A percentile compares a stretch with the other conserved stretches of the same genome.
These are phyloP conservation scores for Proteles cristata DNA, from an alignment of 2,113 vertebrate genomes.

Conservation along the genomic window DNA sequence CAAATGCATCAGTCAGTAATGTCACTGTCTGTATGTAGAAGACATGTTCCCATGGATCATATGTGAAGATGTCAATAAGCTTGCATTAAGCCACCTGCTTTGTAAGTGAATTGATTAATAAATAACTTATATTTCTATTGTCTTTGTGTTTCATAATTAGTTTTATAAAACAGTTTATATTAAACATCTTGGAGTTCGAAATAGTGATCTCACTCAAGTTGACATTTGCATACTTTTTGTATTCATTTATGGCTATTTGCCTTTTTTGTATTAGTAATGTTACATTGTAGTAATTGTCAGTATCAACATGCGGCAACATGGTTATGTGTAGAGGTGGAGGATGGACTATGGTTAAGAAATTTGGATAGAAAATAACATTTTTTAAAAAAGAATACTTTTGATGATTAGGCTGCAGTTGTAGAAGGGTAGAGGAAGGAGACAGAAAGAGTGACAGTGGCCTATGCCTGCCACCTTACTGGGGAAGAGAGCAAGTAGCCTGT, in stretches of 20 bases:
- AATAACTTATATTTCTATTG: conserved; percentile 88
- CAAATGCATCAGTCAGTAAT: conserved; percentile 82
- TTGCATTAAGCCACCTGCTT: conserved; percentile 89
- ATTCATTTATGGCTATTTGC: conserved; percentile 13
- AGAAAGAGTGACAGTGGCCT: not conserved
- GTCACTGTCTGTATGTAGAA: conserved; percentile 83
- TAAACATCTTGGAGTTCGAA: conserved; percentile 48
- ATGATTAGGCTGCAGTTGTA: not conserved
- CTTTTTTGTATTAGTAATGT: conserved; percentile 46
- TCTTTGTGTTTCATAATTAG: conserved; percentile 86
- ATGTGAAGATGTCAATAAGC: conserved; percentile 85
- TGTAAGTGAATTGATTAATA: conserved; percentile 88
- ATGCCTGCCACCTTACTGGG: not conserved
- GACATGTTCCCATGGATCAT: conserved; percentile 86
- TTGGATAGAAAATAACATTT: not conserved
- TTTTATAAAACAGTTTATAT: conserved; percentile 64
- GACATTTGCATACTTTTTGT: conserved; percentile 57
- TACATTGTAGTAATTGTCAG: not conserved
- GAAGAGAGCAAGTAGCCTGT: not conserved
- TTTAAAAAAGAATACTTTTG: not conserved
- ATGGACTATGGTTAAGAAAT: conserved; percentile 15
- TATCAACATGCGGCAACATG: conserved; percentile 4
- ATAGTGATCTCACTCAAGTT: conserved; percentile 17
- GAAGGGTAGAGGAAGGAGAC: not conserved
- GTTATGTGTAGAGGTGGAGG: not conserved